Base-by-base conservation (phyloP, 2,797 vertebrate genomes). In the Peromyscus nudipes region DNA sequence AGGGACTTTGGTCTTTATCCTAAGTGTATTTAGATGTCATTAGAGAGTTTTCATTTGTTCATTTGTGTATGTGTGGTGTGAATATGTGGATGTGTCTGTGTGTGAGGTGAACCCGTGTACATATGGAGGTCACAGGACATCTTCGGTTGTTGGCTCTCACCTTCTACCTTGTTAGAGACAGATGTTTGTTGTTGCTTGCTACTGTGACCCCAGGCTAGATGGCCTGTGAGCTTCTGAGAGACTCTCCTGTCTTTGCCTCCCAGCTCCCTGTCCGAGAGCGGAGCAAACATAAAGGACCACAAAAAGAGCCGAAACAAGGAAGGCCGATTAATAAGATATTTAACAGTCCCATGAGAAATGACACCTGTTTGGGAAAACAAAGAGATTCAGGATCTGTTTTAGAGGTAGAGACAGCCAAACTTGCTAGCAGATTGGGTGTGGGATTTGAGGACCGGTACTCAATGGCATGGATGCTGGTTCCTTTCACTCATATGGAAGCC, bases 1-100 rank as follows among this genome's bases (percentile, higher is more conserved):
- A 82, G n/a, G 67, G 52, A 73, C 79, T 84, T 92, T 77, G 77
- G 46, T 92, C 85, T 95, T 91, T 64, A 91, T 79, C 92, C 55
- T 80, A 62, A 86, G 40, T 52, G 25, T 75, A 83, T 52, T 69
- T 83, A 83, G 82, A 94, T 67, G 87, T 73, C 90, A 81, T 60
- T 82, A 65, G 37, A 89, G 82, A 92, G 46, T 60, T 90, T 76
- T 65, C 55, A 57, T 40, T 57, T 25, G 19, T 29, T 46, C 3
- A 71, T 40, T 37, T 69, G 40, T 65, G 40, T 55, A 17, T 55
- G 55, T 17, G 55, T 55, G 55, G 52, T 52, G 52, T 52, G 52
- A 52, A 52, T 55, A 55, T 9, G 60, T 25, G 6, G 29, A 6
- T 85, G 64, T n/a, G 13, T 67, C 21, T 46, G 6, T 69, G 83